Conservation (phyloP, 1,140 invertebrate species). For the Drosophila simulans region DNA sequence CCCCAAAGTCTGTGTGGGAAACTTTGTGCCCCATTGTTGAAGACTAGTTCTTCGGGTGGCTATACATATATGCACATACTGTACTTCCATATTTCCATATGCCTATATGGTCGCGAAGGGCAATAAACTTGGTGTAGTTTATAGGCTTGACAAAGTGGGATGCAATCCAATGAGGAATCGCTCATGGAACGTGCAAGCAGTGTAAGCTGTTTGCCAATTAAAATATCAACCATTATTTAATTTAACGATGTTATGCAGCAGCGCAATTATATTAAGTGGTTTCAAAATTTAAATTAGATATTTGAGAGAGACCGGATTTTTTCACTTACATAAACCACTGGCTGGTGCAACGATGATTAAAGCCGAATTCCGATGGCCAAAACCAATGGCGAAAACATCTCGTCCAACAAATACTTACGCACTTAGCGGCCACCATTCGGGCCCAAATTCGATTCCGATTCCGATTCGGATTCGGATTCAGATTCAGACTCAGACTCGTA, state of each 20-base stretch:
- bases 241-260: too few species aligned
- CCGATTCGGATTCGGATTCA: constrained; percentile 21
- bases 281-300: constrained; percentile 2
- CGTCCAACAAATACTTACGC: constrained; percentile 56
- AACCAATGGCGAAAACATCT: constrained; percentile 48
- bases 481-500: constrained; percentile 14
- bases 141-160: constrained; percentile 8
- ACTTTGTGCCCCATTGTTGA: constrained; percentile 39
- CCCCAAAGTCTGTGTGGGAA: constrained; percentile 46
- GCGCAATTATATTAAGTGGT: background rate
- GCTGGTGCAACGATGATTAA: constrained; percentile 21
- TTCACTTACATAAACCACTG: background rate
- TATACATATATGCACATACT: background rate
- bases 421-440: constrained; percentile 33
- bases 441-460: constrained; percentile 27
- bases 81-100: constrained; percentile 24
- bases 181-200: too few species aligned
- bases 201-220: too few species aligned
- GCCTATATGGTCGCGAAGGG: constrained; percentile 12
- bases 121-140: constrained; percentile 19
- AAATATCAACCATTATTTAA: too few species aligned
- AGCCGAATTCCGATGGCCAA: constrained; percentile 47
- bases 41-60: constrained; percentile 20
- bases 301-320: background rate
- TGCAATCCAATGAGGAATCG: background rate